Conservation (phyloP, 2,888 invertebrate species). For the Tetropium fuscum region DNA sequence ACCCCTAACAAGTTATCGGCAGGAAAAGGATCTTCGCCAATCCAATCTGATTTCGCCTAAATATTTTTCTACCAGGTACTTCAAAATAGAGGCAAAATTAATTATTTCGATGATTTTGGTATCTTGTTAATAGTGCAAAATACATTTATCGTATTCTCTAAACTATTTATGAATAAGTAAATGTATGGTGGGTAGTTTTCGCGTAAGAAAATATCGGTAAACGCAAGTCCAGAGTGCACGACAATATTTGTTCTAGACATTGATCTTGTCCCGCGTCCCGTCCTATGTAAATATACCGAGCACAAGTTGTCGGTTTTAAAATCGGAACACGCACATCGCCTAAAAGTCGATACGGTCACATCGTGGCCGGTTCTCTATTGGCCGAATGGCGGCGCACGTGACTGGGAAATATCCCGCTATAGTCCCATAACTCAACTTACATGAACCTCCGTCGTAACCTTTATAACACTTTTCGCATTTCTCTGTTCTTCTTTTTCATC, state of each 20-base stretch:
- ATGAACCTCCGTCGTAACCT: slow-evolving; percentile 40
- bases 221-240: neutral
- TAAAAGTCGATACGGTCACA: slow-evolving; percentile 53
- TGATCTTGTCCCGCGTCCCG: slow-evolving; percentile 36
- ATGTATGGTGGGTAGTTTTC: too few relatives aligned
- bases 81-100: too few relatives aligned
- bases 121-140: too few relatives aligned
- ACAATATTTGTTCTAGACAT: slow-evolving; percentile 24
- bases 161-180: too few relatives aligned
- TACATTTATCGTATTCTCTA: too few relatives aligned
- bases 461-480: slow-evolving; percentile 36
- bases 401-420: slow-evolving; percentile 41
- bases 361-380: slow-evolving; percentile 45
- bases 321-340: slow-evolving; percentile 46
- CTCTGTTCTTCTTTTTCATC: slow-evolving; percentile 49
- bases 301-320: slow-evolving; percentile 44
- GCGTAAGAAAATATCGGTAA: too few relatives aligned
- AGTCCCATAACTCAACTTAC: slow-evolving; percentile 45
- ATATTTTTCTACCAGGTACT: too few relatives aligned
- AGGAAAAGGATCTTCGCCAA: too few relatives aligned
- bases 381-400: slow-evolving; percentile 45
- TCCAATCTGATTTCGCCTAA: too few relatives aligned
- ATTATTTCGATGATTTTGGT: too few relatives aligned
- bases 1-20: too few relatives aligned
- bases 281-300: slow-evolving; percentile 39